Percentiles rank a stretch among this genome's conserved stretches.
Evolutionary conservation across 2,888 invertebrate species (phyloP).

Genomic region (Philaethria dido): DNA sequence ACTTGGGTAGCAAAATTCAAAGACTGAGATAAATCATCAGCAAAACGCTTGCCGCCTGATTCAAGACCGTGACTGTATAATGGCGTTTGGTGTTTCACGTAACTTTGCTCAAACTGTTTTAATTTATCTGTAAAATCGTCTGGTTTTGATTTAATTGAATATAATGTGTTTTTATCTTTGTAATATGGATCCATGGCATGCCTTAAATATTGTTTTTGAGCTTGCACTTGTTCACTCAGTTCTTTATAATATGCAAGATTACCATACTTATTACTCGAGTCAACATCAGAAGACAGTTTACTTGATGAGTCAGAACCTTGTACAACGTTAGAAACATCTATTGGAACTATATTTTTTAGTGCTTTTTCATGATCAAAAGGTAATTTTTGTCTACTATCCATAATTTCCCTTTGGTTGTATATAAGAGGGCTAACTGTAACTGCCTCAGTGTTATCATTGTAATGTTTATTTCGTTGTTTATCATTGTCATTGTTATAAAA

Average conservation of each 20-base stretch:
- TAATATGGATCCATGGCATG: conserved; percentile 67
- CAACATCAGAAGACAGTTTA: conserved; percentile 52
- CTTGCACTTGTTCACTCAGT: conserved; percentile 59
- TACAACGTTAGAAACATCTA: conserved; percentile 76
- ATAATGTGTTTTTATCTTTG: conserved; percentile 73
- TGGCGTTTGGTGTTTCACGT: conserved; percentile 57
- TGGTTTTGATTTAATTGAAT: conserved; percentile 67
- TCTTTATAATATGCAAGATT: conserved; percentile 63
- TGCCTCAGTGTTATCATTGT: conserved; percentile 60
- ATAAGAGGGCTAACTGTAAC: conserved; percentile 69
- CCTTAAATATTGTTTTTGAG: conserved; percentile 62
- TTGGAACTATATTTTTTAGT: conserved; percentile 76
- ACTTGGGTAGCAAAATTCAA: conserved; percentile 56
- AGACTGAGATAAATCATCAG: conserved; percentile 55
- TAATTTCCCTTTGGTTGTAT: conserved; percentile 59
- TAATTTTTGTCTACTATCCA: conserved; percentile 64
- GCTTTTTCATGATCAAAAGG: conserved; percentile 79
- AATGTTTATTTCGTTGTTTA: conserved; percentile 59
- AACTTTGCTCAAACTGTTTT: conserved; percentile 61
- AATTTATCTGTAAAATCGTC: conserved; percentile 61
- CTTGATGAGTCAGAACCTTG: conserved; percentile 60
- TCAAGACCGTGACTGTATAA: conserved; percentile 55
- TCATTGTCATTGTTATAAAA: conserved; percentile 57
- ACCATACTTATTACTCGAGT: conserved; percentile 55
- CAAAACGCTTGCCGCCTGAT: conserved; percentile 54